Conservation (phyloP, 1,140 invertebrate genomes). For the Brachionus rubens region DNA sequence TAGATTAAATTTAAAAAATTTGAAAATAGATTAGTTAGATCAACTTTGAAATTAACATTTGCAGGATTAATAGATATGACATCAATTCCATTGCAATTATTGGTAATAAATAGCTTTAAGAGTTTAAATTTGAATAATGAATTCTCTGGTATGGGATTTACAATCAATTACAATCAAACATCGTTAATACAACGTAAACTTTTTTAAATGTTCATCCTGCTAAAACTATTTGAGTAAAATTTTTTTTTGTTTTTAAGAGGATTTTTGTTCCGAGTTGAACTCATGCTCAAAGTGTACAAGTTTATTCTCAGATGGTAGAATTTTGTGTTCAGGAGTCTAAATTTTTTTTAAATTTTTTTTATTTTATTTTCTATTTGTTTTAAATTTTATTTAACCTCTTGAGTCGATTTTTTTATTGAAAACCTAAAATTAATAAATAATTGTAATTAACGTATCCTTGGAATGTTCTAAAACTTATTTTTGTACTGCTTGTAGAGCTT, state of each 20-base stretch:
- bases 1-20: too few species aligned
- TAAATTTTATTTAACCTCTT: too few species aligned
- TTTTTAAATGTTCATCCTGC: neutral
- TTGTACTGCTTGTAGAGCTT: too few species aligned
- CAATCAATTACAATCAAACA: neutral
- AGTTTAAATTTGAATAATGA: neutral
- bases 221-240: too few species aligned
- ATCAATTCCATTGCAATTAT: neutral
- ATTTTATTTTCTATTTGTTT: too few species aligned
- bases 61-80: neutral
- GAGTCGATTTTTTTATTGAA: too few species aligned
- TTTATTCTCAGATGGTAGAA: neutral
- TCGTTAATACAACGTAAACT: conserved; percentile 11
- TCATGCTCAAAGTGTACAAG: neutral
- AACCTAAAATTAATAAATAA: too few species aligned
- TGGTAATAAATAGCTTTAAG: conserved; percentile 1
- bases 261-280: neutral
- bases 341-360: too few species aligned
- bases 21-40: neutral
- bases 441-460: too few species aligned
- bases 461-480: too few species aligned
- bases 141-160: neutral
- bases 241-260: conserved; percentile 6
- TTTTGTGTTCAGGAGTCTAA: too few species aligned
- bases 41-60: neutral